Percentiles rank a stretch among this genome's conserved stretches.
phyloP scores from a whole-genome alignment of 2,797 vertebrate genomes.

The Avahi laniger region DNA sequence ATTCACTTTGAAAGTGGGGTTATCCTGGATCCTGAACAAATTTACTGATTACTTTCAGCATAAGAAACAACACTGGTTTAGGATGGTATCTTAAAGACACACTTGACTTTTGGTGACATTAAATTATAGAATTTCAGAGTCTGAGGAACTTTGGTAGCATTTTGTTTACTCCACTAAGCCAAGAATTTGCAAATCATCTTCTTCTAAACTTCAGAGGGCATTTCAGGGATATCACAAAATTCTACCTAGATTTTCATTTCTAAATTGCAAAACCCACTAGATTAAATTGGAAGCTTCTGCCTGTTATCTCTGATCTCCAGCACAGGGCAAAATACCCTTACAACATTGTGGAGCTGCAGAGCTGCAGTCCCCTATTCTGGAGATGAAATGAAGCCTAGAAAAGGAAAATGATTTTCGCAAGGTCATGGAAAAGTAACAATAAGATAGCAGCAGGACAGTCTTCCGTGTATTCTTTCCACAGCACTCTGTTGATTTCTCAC shows the following conservation, averaged over 20 bases:
- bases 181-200: slow-evolving; percentile 16
- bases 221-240: background rate
- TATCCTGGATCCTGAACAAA: background rate
- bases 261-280: background rate
- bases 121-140: slow-evolving; percentile 34
- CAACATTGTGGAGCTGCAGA: background rate
- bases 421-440: background rate
- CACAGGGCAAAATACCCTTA: background rate
- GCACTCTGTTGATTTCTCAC: background rate
- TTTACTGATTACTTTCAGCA: background rate
- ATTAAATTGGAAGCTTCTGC: background rate
- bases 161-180: background rate
- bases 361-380: background rate
- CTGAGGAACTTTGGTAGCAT: background rate
- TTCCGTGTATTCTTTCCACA: background rate
- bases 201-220: background rate
- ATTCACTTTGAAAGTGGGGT: background rate
- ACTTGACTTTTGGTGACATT: background rate
- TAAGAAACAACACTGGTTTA: background rate
- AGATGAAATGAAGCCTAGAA: slow-evolving; percentile 26
- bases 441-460: background rate
- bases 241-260: slow-evolving; percentile 40
- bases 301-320: background rate
- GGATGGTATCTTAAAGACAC: background rate
- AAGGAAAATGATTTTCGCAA: slow-evolving; percentile 3